Evolutionary conservation across 1,140 invertebrate species (phyloP), one percentile per base, ranked within the genome.

Genomic region (Heterodera carotae): DNA sequence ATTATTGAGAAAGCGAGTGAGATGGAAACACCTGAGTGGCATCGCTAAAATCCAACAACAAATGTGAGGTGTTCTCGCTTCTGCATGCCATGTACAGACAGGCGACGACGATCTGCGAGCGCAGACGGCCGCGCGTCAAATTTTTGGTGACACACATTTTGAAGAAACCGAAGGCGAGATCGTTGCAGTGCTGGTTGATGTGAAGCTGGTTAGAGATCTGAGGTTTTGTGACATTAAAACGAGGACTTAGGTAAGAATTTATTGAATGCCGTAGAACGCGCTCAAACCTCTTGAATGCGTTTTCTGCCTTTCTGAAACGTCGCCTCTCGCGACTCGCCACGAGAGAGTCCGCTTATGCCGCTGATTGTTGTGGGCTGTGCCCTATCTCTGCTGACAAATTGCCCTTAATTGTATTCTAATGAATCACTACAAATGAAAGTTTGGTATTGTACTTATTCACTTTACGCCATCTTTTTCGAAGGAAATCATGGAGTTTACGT

Each of bases 1-100:
- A 43, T 18, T 22, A 18, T 5, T 7, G 78, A 39, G 27, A 78
- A 70, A 64, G 33, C 39, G 10, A 59, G 22, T 43, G 12, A 8
- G 39, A 43, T 8, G 6, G 62, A 43, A 66, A 53, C 79, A 81
- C 90, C 86, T 90, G 89, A 34, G 97, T 91, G 39, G 95, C 92
- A 90, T 99, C 97, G 90, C 95, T 97, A 60, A 98, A 96, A 88
- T 99, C 97, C 82, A 99, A 93, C n/a, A 98, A 90, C 92, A 93
- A 94, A 94, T 93, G 95, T 80, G 94, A 91, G 78, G 95, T 97
- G 76, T 92, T 93, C 89, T 97, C 95, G 29, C 93, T 93, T 77
- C 97, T 90, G 85, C 96, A 98, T 2, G 95, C 96, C 81, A 99
- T 94, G 85, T 99, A 99, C 10, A 99, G 92, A 90, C 96, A 99